Evolutionary conservation across 2,113 vertebrate species (phyloP), one percentile per base, ranked within the genome.

Genomic region (Macrotus californicus): DNA sequence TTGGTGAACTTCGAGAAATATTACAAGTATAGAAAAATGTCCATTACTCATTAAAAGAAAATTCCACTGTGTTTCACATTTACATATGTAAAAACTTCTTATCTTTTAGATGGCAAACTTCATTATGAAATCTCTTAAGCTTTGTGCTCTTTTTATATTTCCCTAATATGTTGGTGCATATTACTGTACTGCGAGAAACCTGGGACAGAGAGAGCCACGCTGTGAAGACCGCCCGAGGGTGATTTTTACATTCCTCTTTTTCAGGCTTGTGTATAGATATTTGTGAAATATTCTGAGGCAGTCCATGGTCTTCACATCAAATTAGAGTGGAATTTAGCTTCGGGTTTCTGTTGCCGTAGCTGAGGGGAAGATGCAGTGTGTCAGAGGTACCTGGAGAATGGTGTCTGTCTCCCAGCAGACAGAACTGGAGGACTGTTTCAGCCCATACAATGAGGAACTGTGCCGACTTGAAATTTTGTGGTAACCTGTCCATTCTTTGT

Each of bases 1-100:
- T 93, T 82, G 41, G 31, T 82, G 73, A 76, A 90, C 91, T 43
- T 77, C 34, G 50, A 91, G 93, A 95, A 91, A 50, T 83, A 56
- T 67, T 46, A 16, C 34, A 64, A 80, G 26, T 22, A 39, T n/a
- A 81, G 85, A 95, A 94, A 90, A 77, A 46, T 3, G 11, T 73
- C 56, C 4, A 6, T 83, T 94, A 94, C 34, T 87, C 48, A 76
- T 85, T 79, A 85, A 7, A 2, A 29, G 4, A 19, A 52, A 72
- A 54, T 50, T 76, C 39, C 50, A 26, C 26, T 36, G n/a, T 59
- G 39, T 93, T 94, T 93, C 66, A 52, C 52, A 80, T 80, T 89
- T 93, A 43, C 29, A 85, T 31, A 59, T 15, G 10, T 10, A 66
- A 43, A 73, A 69, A 11, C 64, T 56, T 75, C 16, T 86, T 93